Base-by-base conservation (phyloP, 2,888 invertebrate species). In the Neria commutata region DNA sequence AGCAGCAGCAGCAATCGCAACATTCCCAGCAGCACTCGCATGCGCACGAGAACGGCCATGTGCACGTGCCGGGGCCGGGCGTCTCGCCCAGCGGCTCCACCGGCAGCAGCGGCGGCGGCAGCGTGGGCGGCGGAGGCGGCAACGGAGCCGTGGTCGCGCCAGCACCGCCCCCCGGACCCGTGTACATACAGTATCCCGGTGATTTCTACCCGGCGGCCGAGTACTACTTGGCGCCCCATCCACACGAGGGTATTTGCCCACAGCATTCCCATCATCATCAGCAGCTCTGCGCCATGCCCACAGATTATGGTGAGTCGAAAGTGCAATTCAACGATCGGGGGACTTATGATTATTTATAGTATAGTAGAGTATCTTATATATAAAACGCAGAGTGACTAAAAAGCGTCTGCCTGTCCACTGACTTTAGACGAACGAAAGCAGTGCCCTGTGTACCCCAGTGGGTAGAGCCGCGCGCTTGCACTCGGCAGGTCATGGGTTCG, bases 251-350 rank as follows among this genome's bases (percentile, higher is more conserved):
- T 54, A 78, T 82, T 62, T 89, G 89, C 74, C 86, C 87, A 67
- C 87, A 88, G 63, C 85, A 85, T 79, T 68, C 75, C 49, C 77
- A 77, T 61, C 76, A 71, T 57, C 88, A 88, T 75, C 86, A 87
- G 84, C 79, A 87, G 84, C 86, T 90, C 84, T 90, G 90, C 83
- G 86, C 89, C 66, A 85, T 90, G 80, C 89, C 89, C 75, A 85
- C 88, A 72, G 90, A 90, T 81, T 90, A 88, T 82, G 90, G 91
- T 91, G 82, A 86, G 88, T 73, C 40, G n/a, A 33, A 37, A 10
- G 10, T 21, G 2, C n/a, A n/a, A n/a, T n/a, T n/a, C n/a, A n/a
- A n/a, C n/a, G n/a, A n/a, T n/a, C n/a, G n/a, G n/a, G n/a, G n/a
- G n/a, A n/a, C n/a, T n/a, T n/a, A n/a, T n/a, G n/a, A n/a, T n/a